Evolutionary conservation across 2,797 vertebrate species (phyloP), one percentile per base, ranked within the genome.

Genomic region (Melanotaenia parkinsoni): DNA sequence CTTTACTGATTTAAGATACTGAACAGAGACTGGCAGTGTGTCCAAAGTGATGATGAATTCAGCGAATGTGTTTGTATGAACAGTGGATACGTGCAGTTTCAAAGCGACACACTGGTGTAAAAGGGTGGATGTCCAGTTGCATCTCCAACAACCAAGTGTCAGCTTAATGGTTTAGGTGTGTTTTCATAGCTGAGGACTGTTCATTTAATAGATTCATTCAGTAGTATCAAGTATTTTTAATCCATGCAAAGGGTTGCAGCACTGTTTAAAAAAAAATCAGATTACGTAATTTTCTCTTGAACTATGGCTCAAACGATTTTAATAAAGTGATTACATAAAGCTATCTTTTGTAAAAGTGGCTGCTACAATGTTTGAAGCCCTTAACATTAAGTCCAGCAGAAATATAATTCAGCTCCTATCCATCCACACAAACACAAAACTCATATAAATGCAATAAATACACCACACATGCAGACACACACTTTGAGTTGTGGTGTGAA

Each of bases 401-500:
- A 40, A 53, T 22, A 14, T 9, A 40, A 43, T 45, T 35, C 13
- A 56, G 30, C 30, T 30, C 30, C 30, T 30, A 50, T 43, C 69
- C 14, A 6, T 71, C 71, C 80, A 76, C 58, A 71, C 51, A 69
- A 70, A 85, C 77, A 76, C 69, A 68, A 14, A 68, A 73, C 73
- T 79, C 72, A 80, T 74, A 84, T 60, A 89, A 75, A 88, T 76
- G 65, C 83, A 80, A 75, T 87, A 70, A 88, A 80, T 76, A 62
- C 65, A 58, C 65, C 74, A 72, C 66, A 37, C 72, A 78, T 83
- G 78, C 51, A 64, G 11, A 5, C 79, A 88, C 87, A 90, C 87
- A 89, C 89, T 92, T 92, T 85, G 86, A 91, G 87, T 63, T 73
- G 78, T 13, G 50, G 88, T 90, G 93, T 93, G 90, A 94, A 93